Base-by-base conservation (phyloP, 2,797 vertebrate species). In the Delichon dasypus region DNA sequence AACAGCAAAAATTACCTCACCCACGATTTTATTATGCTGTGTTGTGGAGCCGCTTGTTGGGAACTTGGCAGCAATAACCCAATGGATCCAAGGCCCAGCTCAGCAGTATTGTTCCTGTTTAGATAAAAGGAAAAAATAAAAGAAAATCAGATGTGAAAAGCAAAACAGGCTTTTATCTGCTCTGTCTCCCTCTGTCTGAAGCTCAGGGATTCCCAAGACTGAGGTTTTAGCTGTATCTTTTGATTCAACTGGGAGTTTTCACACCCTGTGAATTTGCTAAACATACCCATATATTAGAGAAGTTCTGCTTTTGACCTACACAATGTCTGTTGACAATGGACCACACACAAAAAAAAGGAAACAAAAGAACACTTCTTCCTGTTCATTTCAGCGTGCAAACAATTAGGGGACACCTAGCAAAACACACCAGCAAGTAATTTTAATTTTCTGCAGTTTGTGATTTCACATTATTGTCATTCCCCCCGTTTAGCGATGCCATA, bases 121-220 rank as follows among this genome's bases (percentile, higher is more conserved):
- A 66, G 61, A 66, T 30, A 89, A 77, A 93, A 77, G 11, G 36
- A 27, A 22, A 36, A 62, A 40, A 53, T 50, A 67, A 71, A 42
- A 2, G 5, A 87, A 82, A 89, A 91, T 73, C 44, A 67, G 66
- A 78, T 83, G 25, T 66, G 61, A 80, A 80, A 86, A 84, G 50
- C 57, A 83, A 77, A 34, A 27, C 4, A 58, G 67, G 40, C 16
- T 88, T 94, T 70, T 66, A 76, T 73, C 40, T 91, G 40, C 65
- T 89, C 57, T 36, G 48, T 51, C 82, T 47, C 44, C 30, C 34
- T 64, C 9, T 2, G 23, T 38, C 47, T 76, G 64, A 85, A 93
- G 71, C 8, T 5, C 71, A 55, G 70, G 67, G n/a, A 82, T 85
- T 92, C 78, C 91, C 81, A 79, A 70, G 42, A 30, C 51, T 42